Conservation (phyloP, 1,140 invertebrate genomes). For the Brachionus koreanus region DNA sequence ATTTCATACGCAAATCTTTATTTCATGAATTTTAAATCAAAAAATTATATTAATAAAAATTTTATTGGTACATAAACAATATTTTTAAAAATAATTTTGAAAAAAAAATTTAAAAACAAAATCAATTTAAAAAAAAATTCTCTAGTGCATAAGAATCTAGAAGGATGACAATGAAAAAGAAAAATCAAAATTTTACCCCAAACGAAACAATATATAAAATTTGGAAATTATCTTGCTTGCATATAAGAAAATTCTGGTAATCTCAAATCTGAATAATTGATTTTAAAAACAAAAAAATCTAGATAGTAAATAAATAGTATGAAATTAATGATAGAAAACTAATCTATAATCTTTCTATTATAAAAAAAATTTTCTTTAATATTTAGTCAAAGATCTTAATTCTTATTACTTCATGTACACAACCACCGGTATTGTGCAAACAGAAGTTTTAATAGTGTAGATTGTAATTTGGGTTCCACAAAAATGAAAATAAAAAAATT, state of each 20-base stretch:
- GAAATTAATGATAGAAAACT: background rate
- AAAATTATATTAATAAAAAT: background rate
- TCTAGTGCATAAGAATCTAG: background rate
- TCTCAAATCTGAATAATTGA: background rate
- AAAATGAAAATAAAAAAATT: background rate
- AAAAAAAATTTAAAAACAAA: background rate
- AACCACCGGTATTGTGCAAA: conserved; percentile 13
- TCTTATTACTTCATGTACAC: background rate
- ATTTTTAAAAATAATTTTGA: background rate
- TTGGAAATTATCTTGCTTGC: background rate
- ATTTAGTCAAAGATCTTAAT: background rate
- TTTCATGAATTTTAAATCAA: no score
- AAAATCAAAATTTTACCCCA: background rate
- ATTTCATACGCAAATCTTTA: no score
- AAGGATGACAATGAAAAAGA: background rate
- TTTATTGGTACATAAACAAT: background rate
- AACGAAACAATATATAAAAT: background rate
- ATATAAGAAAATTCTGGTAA: background rate
- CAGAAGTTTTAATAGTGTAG: background rate
- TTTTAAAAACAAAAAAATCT: background rate
- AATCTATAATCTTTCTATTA: background rate
- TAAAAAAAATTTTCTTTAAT: background rate
- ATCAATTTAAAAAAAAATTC: background rate
- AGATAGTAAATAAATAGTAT: background rate
- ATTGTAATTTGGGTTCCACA: background rate